phyloP scores from a whole-genome alignment of 2,888 invertebrate species.

The Chloroclystis v-ata region DNA sequence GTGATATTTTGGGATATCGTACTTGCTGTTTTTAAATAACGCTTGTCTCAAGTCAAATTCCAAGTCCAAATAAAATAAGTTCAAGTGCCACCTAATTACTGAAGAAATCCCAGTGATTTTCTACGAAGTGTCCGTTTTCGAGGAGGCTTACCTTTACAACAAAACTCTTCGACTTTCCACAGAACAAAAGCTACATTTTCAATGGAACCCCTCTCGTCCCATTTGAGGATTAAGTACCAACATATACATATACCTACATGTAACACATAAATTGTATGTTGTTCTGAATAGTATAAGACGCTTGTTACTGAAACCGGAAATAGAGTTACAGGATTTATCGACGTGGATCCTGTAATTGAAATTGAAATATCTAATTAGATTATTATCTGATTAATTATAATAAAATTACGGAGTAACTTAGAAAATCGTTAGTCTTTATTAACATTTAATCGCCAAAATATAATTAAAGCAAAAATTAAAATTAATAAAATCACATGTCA shows the following conservation, averaged over 20 bases:
- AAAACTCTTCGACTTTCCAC: slow-evolving; percentile 54
- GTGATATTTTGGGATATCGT: no score
- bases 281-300: background rate
- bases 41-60: no score
- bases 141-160: slow-evolving; percentile 50
- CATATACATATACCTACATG: background rate
- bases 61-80: background rate
- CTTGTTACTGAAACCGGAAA: background rate
- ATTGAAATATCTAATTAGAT: no score
- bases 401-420: background rate
- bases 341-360: no score
- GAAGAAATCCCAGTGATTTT: slow-evolving; percentile 59
- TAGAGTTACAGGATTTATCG: no score
- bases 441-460: slow-evolving; percentile 7
- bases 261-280: background rate
- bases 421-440: slow-evolving; percentile 6
- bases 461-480: slow-evolving; percentile 27
- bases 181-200: slow-evolving; percentile 52
- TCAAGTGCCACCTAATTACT: slow-evolving; percentile 32
- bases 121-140: slow-evolving; percentile 42
- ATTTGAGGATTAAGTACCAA: slow-evolving; percentile 8
- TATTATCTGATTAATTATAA: no score
- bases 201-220: slow-evolving; percentile 42
- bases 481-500: no score
- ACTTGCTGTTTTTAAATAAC: no score